Conservation (phyloP, 2,888 invertebrate species). For the Limnephilus auricula region DNA sequence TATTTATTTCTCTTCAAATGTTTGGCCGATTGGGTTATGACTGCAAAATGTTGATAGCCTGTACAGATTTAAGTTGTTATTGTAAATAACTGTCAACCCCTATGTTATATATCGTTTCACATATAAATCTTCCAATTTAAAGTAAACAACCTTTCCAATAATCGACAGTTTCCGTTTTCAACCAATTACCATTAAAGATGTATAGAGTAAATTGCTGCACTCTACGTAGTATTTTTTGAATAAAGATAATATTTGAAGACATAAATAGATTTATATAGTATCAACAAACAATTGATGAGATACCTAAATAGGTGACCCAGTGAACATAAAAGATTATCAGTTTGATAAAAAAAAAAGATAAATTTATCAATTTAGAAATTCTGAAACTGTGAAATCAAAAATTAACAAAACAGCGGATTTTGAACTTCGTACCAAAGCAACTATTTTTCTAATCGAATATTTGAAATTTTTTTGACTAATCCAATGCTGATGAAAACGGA, state of each 20-base stretch:
- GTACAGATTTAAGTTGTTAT: not conserved
- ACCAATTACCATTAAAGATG: not conserved
- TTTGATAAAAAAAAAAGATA: too few relatives aligned
- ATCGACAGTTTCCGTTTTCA: not conserved
- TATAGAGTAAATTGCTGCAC: not conserved
- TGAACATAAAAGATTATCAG: too few relatives aligned
- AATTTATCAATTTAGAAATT: too few relatives aligned
- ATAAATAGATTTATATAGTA: not conserved
- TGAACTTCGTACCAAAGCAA: too few relatives aligned
- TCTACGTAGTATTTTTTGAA: not conserved
- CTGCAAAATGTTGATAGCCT: not conserved
- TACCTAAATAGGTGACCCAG: too few relatives aligned
- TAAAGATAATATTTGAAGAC: not conserved
- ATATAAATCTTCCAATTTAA: not conserved
- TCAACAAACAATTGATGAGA: not conserved
- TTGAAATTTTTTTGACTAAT: too few relatives aligned
- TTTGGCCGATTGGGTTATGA: not conserved
- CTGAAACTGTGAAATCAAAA: too few relatives aligned
- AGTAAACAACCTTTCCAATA: not conserved
- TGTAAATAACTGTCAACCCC: not conserved
- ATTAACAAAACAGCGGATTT: too few relatives aligned
- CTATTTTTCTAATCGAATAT: too few relatives aligned
- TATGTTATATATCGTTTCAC: not conserved
- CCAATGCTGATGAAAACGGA: too few relatives aligned
- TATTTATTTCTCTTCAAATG: not conserved